Percentiles rank a stretch among this genome's conserved stretches.
These are phyloP conservation scores for Epinotia ramella DNA, from an alignment of 2,888 invertebrate genomes.

Conservation along the genomic window DNA sequence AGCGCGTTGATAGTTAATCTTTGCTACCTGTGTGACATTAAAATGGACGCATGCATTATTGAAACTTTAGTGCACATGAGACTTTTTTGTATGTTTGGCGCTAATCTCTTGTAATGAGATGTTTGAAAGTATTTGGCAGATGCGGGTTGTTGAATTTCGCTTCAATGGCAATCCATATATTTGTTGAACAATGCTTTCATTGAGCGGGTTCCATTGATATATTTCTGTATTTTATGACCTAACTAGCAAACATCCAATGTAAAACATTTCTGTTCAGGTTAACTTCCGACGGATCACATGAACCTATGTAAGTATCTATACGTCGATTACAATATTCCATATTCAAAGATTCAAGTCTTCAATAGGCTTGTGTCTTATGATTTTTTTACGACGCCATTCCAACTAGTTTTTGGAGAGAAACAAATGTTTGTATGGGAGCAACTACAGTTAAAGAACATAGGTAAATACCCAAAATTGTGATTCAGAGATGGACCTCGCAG, in stretches of 20 bases:
- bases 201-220: background rate
- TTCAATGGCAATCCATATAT: slow-evolving; percentile 20
- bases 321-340: background rate
- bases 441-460: no score
- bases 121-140: slow-evolving; percentile 29
- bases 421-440: no score
- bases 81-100: background rate
- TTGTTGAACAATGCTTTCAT: background rate
- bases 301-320: no score
- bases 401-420: no score
- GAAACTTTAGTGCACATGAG: background rate
- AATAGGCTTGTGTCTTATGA: no score
- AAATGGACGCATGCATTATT: slow-evolving; percentile 14
- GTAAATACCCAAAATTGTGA: no score
- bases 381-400: no score
- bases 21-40: slow-evolving; percentile 57
- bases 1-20: slow-evolving; percentile 67
- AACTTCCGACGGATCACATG: background rate
- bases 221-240: background rate
- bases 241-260: background rate
- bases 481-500: no score
- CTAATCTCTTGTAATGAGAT: slow-evolving; percentile 35
- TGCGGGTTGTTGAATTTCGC: slow-evolving; percentile 32
- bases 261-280: background rate
- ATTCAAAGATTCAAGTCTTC: background rate